phyloP scores from a whole-genome alignment of 2,797 vertebrate genomes.

The Platyrinchus mystaceus region DNA sequence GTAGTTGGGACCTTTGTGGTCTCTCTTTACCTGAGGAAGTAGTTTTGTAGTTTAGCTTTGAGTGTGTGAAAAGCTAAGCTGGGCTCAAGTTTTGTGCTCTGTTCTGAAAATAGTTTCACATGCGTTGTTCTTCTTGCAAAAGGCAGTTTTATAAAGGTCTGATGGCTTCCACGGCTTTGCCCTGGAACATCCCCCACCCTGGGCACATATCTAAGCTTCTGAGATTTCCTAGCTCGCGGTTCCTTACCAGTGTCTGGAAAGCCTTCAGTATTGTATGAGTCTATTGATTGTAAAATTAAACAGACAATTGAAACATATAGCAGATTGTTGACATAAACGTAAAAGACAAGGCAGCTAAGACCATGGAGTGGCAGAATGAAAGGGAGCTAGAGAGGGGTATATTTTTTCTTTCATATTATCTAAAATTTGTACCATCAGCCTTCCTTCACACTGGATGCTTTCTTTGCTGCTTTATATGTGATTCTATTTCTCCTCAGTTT shows the following conservation, averaged over 20 bases:
- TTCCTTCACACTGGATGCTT: background rate
- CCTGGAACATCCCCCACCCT: fast-evolving
- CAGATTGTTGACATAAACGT: background rate
- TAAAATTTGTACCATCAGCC: background rate
- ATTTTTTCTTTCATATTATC: background rate
- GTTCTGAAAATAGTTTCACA: background rate
- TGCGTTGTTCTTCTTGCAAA: background rate
- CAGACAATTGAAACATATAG: background rate
- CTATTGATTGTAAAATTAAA: background rate
- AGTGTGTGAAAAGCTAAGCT: background rate
- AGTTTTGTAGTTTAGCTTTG: background rate
- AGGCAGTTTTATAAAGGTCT: background rate
- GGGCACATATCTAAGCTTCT: background rate
- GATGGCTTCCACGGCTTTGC: background rate
- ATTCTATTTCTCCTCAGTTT: background rate
- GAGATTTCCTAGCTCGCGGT: background rate
- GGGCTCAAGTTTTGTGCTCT: background rate
- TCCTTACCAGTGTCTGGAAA: background rate
- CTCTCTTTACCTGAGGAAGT: background rate
- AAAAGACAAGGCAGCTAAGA: background rate
- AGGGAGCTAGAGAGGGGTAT: background rate
- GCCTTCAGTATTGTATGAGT: background rate
- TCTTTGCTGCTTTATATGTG: background rate
- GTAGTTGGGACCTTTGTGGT: background rate
- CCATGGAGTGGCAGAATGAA: background rate